Conservation (phyloP, 2,888 invertebrate species). For the Luperina testacea region DNA sequence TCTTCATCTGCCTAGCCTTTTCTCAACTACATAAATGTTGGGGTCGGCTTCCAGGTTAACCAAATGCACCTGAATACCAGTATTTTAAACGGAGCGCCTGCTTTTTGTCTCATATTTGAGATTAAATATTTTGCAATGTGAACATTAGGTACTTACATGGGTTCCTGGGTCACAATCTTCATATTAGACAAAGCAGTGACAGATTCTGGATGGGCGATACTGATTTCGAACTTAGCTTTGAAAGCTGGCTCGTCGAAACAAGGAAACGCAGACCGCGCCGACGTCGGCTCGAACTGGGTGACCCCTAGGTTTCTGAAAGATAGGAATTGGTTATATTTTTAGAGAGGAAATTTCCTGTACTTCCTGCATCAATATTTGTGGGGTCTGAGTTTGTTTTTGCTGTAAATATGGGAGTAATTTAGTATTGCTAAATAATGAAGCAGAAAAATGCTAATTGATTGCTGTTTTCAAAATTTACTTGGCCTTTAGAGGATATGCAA, state of each 20-base stretch:
- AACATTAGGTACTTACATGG: slow-evolving; percentile 86
- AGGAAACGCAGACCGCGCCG: slow-evolving; percentile 92
- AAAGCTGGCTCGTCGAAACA: slow-evolving; percentile 95
- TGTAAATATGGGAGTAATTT: not conserved
- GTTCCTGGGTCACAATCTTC: slow-evolving; percentile 90
- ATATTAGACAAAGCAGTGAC: slow-evolving; percentile 93
- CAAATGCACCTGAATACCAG: not conserved
- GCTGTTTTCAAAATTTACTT: not conserved
- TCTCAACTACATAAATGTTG: not conserved
- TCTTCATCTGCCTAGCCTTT: not conserved
- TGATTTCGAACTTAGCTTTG: slow-evolving; percentile 94
- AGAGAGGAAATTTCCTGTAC: not conserved
- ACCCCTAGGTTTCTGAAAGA: slow-evolving; percentile 90
- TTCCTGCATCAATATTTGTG: slow-evolving; percentile 2
- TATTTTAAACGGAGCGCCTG: not conserved
- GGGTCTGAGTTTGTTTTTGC: not conserved
- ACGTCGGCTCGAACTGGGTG: slow-evolving; percentile 92
- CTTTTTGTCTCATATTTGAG: not conserved
- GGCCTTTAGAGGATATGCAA: not conserved
- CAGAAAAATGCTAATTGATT: not conserved
- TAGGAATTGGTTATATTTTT: slow-evolving; percentile 20
- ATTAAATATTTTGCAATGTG: not conserved
- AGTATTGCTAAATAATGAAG: not conserved
- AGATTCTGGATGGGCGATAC: slow-evolving; percentile 91
- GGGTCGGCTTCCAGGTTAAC: not conserved